Percentiles rank a stretch among this genome's conserved stretches.
phyloP scores from a whole-genome alignment of 1,140 invertebrate genomes.

The Patella vulgata region DNA sequence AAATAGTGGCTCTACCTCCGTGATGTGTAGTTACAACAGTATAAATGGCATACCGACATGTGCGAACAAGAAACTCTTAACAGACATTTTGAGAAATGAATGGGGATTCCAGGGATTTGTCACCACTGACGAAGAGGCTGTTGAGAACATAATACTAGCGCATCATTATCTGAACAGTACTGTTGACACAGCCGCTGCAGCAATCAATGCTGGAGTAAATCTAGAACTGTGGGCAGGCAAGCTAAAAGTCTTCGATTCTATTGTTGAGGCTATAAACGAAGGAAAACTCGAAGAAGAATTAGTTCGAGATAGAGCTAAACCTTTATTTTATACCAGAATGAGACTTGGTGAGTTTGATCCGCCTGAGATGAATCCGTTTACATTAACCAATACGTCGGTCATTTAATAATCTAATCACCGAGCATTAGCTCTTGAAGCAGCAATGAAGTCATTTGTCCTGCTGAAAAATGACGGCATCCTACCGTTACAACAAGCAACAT shows the following conservation, averaged over 20 bases:
- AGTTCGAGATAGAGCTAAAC: constrained; percentile 47
- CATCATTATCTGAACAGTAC: constrained; percentile 30
- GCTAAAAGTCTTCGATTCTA: neutral
- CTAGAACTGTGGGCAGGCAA: constrained; percentile 24
- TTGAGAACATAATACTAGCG: constrained; percentile 25
- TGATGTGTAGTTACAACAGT: no score
- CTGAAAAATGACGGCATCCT: constrained; percentile 57
- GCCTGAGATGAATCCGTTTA: constrained; percentile 54
- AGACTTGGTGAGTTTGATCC: constrained; percentile 64
- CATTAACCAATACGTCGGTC: constrained; percentile 37
- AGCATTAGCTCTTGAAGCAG: constrained; percentile 43
- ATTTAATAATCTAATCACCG: constrained; percentile 53
- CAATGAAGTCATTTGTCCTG: constrained; percentile 59
- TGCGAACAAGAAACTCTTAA: constrained; percentile 43
- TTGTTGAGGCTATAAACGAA: constrained; percentile 45
- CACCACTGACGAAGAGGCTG: constrained; percentile 38
- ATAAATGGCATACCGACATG: constrained; percentile 47
- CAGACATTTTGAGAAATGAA: constrained; percentile 39
- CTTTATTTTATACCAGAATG: constrained; percentile 63
- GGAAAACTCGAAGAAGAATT: constrained; percentile 36
- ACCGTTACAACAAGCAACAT: constrained; percentile 25
- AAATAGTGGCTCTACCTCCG: no score
- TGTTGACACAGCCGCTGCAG: constrained; percentile 25
- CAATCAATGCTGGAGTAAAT: constrained; percentile 36
- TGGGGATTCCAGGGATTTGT: constrained; percentile 45